phyloP scores from a whole-genome alignment of 2,797 vertebrate genomes.

The Zalophus californianus region DNA sequence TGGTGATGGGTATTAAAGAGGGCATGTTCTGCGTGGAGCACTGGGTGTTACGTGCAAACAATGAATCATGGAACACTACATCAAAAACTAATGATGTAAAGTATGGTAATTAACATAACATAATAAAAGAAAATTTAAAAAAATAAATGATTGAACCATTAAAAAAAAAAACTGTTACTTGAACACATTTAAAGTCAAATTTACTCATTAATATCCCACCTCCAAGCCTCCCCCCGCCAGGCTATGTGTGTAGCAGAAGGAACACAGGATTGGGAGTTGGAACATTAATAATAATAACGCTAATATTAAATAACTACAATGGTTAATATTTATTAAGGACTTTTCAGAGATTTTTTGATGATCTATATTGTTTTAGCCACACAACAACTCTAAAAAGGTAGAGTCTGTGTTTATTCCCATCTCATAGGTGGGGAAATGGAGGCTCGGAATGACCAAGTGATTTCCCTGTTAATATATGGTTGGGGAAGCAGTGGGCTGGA shows the following conservation, averaged over 20 bases:
- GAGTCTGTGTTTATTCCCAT: not conserved
- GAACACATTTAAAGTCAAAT: not conserved
- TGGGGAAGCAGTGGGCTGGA: not conserved
- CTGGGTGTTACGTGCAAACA: no score
- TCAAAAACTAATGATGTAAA: no score
- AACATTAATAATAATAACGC: not conserved
- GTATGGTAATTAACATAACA: no score
- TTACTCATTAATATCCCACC: not conserved
- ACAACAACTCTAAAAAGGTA: not conserved
- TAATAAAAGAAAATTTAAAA: no score
- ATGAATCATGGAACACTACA: no score
- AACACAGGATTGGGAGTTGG: not conserved
- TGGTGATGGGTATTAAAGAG: no score
- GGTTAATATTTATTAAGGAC: not conserved
- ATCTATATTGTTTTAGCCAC: not conserved
- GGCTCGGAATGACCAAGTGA: not conserved
- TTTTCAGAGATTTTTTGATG: not conserved
- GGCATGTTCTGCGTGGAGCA: no score
- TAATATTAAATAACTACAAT: not conserved
- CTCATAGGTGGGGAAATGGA: not conserved
- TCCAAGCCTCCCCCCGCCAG: not conserved
- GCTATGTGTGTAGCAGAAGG: not conserved
- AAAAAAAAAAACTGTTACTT: not conserved
- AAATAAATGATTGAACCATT: no score
- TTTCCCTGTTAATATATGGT: not conserved